These are phyloP conservation scores for Aromia moschata DNA, from an alignment of 2,888 invertebrate species.

Conservation along the genomic window DNA sequence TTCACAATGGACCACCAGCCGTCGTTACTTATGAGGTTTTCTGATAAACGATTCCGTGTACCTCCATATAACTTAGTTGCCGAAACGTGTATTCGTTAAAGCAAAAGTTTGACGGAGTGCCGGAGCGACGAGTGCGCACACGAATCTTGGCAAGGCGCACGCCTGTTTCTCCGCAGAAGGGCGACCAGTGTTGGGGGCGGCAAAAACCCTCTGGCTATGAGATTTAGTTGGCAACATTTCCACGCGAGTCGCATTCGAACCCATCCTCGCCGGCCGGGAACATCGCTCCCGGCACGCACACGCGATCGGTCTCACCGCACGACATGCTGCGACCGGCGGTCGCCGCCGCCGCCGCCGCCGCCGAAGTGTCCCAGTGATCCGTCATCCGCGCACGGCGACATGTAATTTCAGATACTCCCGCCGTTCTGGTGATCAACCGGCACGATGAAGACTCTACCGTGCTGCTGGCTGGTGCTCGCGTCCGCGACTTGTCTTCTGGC, in stretches of 20 bases:
- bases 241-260: slow-evolving; percentile 54
- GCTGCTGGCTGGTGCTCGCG: slow-evolving; percentile 36
- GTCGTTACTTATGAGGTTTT: slow-evolving; percentile 44
- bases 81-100: slow-evolving; percentile 47
- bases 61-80: slow-evolving; percentile 47
- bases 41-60: slow-evolving; percentile 45
- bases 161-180: slow-evolving; percentile 55
- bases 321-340: slow-evolving; percentile 16
- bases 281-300: slow-evolving; percentile 49
- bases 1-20: slow-evolving; percentile 31
- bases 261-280: slow-evolving; percentile 40
- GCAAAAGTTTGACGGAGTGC: slow-evolving; percentile 48
- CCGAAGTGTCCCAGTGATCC: slow-evolving; percentile 11
- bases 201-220: slow-evolving; percentile 59
- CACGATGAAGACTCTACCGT: slow-evolving; percentile 48
- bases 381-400: no score
- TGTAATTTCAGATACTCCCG: no score
- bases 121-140: slow-evolving; percentile 35
- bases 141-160: slow-evolving; percentile 55
- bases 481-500: slow-evolving; percentile 42
- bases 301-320: slow-evolving; percentile 38
- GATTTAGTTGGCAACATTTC: slow-evolving; percentile 59
- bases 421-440: no score
- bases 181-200: slow-evolving; percentile 58
- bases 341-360: slow-evolving; percentile 26